phyloP scores from a whole-genome alignment of 2,113 vertebrate genomes.

The Chitala chitala region DNA sequence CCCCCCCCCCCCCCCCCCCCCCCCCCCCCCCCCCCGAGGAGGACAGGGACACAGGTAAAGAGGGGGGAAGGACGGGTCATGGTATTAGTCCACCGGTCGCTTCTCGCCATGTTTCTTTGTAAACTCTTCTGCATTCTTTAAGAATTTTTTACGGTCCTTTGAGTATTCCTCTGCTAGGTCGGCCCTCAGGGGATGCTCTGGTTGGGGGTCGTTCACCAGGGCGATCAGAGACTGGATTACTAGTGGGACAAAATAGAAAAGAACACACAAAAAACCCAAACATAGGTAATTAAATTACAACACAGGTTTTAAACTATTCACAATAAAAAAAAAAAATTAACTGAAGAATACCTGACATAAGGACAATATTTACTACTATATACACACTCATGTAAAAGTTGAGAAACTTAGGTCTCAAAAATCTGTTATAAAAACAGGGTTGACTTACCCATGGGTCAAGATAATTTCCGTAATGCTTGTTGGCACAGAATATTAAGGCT shows the following conservation, averaged over 20 bases:
- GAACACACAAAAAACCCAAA: slow-evolving; percentile 45
- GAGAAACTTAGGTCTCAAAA: too few species aligned
- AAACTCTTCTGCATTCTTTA: slow-evolving; percentile 98
- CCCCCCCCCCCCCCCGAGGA: too few species aligned
- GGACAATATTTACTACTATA: too few species aligned
- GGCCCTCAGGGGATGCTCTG: slow-evolving; percentile 89
- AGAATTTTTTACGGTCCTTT: slow-evolving; percentile 95
- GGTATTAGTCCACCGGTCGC: slow-evolving; percentile 87
- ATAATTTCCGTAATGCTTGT: too few species aligned
- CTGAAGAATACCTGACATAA: too few species aligned
- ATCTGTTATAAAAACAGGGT: too few species aligned
- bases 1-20: too few species aligned
- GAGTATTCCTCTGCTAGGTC: slow-evolving; percentile 98
- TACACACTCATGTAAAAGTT: too few species aligned
- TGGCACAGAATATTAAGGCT: too few species aligned
- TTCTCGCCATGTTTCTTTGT: slow-evolving; percentile 98
- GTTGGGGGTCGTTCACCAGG: slow-evolving; percentile 90
- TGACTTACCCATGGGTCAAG: too few species aligned
- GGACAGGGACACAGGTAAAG: slow-evolving; percentile 26
- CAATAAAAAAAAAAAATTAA: neutral
- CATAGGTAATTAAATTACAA: neutral
- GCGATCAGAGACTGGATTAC: slow-evolving; percentile 89
- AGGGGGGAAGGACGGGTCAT: slow-evolving; percentile 27
- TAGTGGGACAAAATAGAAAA: slow-evolving; percentile 40
- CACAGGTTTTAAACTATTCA: neutral